Base-by-base conservation (phyloP, 1,140 invertebrate genomes). In the Zaprionus nigranus region DNA sequence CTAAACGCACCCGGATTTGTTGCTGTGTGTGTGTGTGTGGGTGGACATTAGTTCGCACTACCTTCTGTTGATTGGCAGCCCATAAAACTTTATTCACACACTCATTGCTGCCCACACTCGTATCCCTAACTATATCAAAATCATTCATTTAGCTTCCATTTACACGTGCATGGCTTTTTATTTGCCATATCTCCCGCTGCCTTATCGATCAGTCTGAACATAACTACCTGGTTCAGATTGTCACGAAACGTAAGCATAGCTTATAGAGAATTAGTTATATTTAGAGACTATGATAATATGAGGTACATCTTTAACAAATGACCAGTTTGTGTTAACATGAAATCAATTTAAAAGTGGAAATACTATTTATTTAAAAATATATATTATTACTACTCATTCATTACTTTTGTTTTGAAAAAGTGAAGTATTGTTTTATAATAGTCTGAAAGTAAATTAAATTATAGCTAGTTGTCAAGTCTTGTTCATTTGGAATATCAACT, bases 31-130 rank as follows among this genome's bases (percentile, higher is more conserved):
- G 56, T 11, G 43, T 43, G 56, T 11, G 43, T 60, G 59, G 70
- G 13, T 58, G 49, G 24, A 62, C 67, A n/a, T 26, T 87, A 86
- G 87, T 86, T 85, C 79, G 22, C 59, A 67, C 28, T 57, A 56
- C 66, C 58, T 75, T 72, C 82, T 80, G 58, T 57, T 80, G 84
- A 88, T 74, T 86, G 83, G 75, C 84, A 83, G 43, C 26, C 34
- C 84, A 72, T 86, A 86, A 83, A 78, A 56, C 12, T 12, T 15
- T 36, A 43, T 63, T 13, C 69, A 61, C 57, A 69, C 66, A 26
- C 59, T 46, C 38, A 63, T 9, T 9, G 38, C n/a, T 34, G 11
- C 13, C 20, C 26, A 34, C 34, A 69, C 40, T 15, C n/a, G 2
- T 46, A 46, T n/a, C 4, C 34, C 34, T 3, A n/a, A 43, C 15